These are phyloP conservation scores for Sorex fumeus DNA, from an alignment of 2,113 vertebrate genomes.

Conservation along the genomic window DNA sequence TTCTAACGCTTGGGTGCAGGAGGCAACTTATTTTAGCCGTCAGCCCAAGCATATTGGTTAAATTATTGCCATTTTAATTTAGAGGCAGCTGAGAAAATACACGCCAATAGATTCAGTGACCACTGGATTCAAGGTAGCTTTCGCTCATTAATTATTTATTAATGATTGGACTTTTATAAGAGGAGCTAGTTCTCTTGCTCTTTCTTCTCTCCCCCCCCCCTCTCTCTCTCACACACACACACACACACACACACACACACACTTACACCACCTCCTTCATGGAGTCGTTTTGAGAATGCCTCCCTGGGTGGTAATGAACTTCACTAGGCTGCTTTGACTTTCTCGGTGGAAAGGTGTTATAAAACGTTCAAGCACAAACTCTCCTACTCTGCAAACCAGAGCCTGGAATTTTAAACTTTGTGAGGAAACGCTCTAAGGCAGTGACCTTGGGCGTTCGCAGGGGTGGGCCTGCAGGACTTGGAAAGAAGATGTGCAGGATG, in stretches of 20 bases:
- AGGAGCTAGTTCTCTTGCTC: conserved; percentile 20
- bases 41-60: conserved; percentile 71
- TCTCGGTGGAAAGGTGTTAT: conserved; percentile 75
- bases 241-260: not conserved
- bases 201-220: not conserved
- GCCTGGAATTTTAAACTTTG: conserved; percentile 75
- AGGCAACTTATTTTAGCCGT: conserved; percentile 79
- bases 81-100: conserved; percentile 81
- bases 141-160: conserved; percentile 78
- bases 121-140: conserved; percentile 73
- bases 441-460: conserved; percentile 65
- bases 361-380: conserved; percentile 80
- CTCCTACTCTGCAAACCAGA: conserved; percentile 75
- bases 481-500: conserved; percentile 80
- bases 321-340: conserved; percentile 77
- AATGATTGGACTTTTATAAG: conserved; percentile 71
- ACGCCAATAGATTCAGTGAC: conserved; percentile 61
- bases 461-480: conserved; percentile 78
- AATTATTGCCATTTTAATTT: conserved; percentile 81
- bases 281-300: conserved; percentile 71
- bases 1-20: conserved; percentile 59
- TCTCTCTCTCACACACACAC: not conserved
- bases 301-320: conserved; percentile 79
- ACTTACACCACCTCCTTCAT: conserved; percentile 64
- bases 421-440: conserved; percentile 60